Conservation (phyloP, 2,888 invertebrate species). For the Papilio demoleus region DNA sequence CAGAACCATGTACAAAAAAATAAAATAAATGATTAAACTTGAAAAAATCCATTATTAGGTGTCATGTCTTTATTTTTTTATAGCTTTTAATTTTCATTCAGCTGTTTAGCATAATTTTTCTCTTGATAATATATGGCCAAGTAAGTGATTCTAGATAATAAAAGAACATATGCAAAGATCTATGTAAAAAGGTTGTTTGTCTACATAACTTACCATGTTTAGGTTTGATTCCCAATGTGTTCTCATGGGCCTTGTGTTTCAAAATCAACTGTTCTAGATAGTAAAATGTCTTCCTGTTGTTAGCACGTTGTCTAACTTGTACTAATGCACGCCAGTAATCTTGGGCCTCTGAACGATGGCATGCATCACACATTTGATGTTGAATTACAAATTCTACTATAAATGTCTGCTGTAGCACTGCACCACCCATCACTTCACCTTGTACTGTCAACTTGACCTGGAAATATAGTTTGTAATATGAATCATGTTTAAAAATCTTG, state of each 20-base stretch:
- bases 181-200: too few species aligned
- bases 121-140: too few species aligned
- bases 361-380: slow-evolving; percentile 98
- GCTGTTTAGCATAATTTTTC: too few species aligned
- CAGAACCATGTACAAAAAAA: neutral
- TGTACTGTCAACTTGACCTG: slow-evolving; percentile 96
- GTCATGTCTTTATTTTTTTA: too few species aligned
- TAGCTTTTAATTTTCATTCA: too few species aligned
- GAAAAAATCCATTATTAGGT: too few species aligned
- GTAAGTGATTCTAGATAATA: too few species aligned
- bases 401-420: slow-evolving; percentile 96
- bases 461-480: slow-evolving; percentile 36
- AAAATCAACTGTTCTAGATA: slow-evolving; percentile 98
- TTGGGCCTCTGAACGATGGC: slow-evolving; percentile 98
- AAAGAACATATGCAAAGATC: too few species aligned
- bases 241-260: slow-evolving; percentile 96
- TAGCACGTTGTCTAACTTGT: slow-evolving; percentile 93
- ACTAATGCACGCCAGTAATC: slow-evolving; percentile 98
- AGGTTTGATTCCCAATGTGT: slow-evolving; percentile 94
- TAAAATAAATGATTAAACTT: neutral
- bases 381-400: slow-evolving; percentile 96
- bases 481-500: neutral
- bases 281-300: slow-evolving; percentile 98
- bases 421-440: slow-evolving; percentile 95
- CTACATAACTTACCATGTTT: slow-evolving; percentile 84